phyloP scores from a whole-genome alignment of 2,113 vertebrate species.

The Falco punctatus region DNA sequence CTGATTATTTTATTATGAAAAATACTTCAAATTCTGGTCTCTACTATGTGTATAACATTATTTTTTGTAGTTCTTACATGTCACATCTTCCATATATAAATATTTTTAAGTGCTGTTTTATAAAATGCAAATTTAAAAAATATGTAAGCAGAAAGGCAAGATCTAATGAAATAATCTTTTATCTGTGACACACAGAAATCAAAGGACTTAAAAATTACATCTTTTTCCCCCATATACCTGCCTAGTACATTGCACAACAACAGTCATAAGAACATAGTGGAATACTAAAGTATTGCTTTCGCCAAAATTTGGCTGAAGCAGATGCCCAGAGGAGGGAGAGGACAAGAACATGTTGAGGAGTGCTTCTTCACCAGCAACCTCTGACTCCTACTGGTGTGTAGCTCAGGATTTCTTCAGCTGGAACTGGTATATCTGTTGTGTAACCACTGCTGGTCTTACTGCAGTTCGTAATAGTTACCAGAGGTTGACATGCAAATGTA shows the following conservation, averaged over 20 bases:
- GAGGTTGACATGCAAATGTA: not conserved
- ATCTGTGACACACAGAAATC: not conserved
- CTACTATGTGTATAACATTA: not conserved
- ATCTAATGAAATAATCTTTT: not conserved
- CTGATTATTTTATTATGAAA: not conserved
- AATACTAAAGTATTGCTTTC: not conserved
- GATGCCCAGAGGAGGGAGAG: not conserved
- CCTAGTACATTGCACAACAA: not conserved
- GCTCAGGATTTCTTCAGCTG: not conserved
- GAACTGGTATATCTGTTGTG: not conserved
- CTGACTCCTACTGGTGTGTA: not conserved
- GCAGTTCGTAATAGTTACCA: rapidly evolving
- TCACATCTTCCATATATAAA: not conserved
- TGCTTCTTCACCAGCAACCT: not conserved
- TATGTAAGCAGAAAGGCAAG: not conserved
- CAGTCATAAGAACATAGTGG: rapidly evolving
- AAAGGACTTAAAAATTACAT: not conserved
- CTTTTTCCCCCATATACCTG: not conserved
- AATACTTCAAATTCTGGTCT: not conserved
- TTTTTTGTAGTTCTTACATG: not conserved
- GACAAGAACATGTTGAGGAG: not conserved
- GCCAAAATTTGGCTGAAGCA: not conserved
- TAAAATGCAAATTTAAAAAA: not conserved
- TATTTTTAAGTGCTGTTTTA: not conserved
- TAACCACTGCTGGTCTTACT: not conserved